Base-by-base conservation (phyloP, 1,140 invertebrate genomes). In the Diachasma alloeum region DNA sequence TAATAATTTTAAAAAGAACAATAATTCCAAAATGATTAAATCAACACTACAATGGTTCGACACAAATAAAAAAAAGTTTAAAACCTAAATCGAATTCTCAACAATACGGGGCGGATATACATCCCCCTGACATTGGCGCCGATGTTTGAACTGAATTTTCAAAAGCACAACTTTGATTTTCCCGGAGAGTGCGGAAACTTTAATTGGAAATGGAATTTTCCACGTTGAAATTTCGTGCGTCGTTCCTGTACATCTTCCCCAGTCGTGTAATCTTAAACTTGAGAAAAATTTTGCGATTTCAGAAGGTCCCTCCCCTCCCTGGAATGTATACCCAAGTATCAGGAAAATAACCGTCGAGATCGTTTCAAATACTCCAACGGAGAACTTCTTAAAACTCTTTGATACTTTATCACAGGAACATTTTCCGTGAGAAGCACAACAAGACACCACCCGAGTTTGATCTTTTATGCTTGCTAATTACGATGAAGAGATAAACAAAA, bases 141-240 rank as follows among this genome's bases (percentile, higher is more conserved):
- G 44, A n/a, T n/a, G 13, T 48, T n/a, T 11, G 13, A 11, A n/a
- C 44, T 4, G 13, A 48, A 48, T 48, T 48, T 48, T 48, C 10
- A n/a, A 48, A 48, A 48, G 4, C n/a, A 19, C 15, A 53, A 53
- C 15, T n/a, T 44, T 31, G 67, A 75, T 75, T 75, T 75, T 69
- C 67, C 19, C 8, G 19, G 17, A 71, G 0, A 70, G 9, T 13
- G 31, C 67, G 63, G 42, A 75, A 75, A 70, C 66, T 75, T 70
- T 75, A 75, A 75, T 75, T 75, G 74, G 67, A 75, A 70, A 75
- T 75, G 66, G 74, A 48, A 75, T 48, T 75, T 69, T 70, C 59
- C 0, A 9, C 19, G 67, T 19, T 24, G 11, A 48, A 26, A 48
- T 42, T 67, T 24, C 42, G 59, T 53, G 63, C 73, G 48, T 48